phyloP scores from a whole-genome alignment of 2,888 invertebrate genomes.

The Bombylius major region DNA sequence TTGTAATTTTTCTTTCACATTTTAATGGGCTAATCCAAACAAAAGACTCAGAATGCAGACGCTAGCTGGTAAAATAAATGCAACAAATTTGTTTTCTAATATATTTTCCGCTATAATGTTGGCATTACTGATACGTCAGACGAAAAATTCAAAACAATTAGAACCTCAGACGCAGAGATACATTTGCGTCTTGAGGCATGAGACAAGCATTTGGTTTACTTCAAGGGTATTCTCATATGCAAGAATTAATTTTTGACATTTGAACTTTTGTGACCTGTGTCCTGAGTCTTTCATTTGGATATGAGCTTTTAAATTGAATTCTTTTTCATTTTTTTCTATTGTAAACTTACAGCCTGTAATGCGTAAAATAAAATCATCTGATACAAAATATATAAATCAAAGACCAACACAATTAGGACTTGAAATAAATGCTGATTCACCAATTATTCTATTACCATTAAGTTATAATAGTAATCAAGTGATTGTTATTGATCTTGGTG shows the following conservation, averaged over 20 bases:
- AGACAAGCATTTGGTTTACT: no score
- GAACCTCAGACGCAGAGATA: no score
- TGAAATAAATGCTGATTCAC: constrained; percentile 43
- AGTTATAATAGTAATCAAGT: constrained; percentile 65
- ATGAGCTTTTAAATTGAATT: constrained; percentile 2
- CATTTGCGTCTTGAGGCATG: no score
- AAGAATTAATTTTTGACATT: no score
- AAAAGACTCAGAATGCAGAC: no score
- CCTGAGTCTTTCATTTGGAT: neutral
- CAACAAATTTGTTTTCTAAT: no score
- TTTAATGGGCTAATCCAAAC: no score
- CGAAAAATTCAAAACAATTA: no score
- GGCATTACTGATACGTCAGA: no score
- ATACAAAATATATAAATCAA: constrained; percentile 21
- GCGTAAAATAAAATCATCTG: constrained; percentile 28
- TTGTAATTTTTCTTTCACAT: neutral
- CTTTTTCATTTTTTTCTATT: constrained; percentile 1
- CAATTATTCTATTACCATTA: constrained; percentile 77
- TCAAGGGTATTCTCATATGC: no score
- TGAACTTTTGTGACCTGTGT: neutral
- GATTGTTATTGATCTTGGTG: constrained; percentile 68
- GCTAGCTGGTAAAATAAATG: no score
- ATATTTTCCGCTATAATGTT: no score
- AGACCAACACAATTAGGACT: constrained; percentile 30
- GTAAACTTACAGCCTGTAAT: constrained; percentile 28